A percentile compares a stretch with the other conserved stretches of the same genome.
Conservation (phyloP, 1,140 invertebrate species). For the Brachystomella parvula region DNA sequence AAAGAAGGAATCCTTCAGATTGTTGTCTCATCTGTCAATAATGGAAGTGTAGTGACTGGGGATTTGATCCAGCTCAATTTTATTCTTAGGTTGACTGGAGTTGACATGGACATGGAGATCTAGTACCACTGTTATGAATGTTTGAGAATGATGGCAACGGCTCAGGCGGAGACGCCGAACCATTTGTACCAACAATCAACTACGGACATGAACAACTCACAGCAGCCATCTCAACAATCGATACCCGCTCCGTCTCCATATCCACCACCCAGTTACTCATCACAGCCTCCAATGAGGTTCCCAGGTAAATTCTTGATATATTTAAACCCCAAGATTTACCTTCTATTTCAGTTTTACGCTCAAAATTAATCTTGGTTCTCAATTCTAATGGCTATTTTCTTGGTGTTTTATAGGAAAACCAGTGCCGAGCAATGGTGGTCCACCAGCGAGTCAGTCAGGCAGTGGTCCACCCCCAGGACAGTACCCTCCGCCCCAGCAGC, state of each 20-base stretch:
- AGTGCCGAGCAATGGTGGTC: conserved; percentile 23
- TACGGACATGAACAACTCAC: conserved; percentile 28
- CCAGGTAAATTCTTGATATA: conserved; percentile 19
- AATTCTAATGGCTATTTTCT: background rate
- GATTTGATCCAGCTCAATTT: too few relatives aligned
- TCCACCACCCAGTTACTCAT: conserved; percentile 3
- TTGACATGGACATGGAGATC: too few relatives aligned
- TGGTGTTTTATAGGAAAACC: conserved; percentile 28
- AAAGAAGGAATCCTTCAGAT: too few relatives aligned
- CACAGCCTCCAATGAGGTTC: conserved; percentile 35
- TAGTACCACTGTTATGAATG: background rate
- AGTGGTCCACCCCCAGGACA: conserved; percentile 18
- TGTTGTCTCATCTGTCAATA: too few relatives aligned
- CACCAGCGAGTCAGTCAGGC: conserved; percentile 18
- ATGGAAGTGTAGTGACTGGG: too few relatives aligned
- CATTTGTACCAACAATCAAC: conserved; percentile 23
- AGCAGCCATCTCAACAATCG: conserved; percentile 31
- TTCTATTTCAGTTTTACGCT: too few relatives aligned
- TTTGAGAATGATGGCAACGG: conserved; percentile 27
- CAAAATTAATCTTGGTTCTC: too few relatives aligned
- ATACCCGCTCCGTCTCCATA: conserved; percentile 13
- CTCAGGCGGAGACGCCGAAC: conserved; percentile 34
- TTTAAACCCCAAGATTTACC: background rate
- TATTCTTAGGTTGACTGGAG: too few relatives aligned
- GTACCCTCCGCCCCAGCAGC: conserved; percentile 21